Conservation (phyloP, 2,888 invertebrate species). For the Plagiodera versicolora region DNA sequence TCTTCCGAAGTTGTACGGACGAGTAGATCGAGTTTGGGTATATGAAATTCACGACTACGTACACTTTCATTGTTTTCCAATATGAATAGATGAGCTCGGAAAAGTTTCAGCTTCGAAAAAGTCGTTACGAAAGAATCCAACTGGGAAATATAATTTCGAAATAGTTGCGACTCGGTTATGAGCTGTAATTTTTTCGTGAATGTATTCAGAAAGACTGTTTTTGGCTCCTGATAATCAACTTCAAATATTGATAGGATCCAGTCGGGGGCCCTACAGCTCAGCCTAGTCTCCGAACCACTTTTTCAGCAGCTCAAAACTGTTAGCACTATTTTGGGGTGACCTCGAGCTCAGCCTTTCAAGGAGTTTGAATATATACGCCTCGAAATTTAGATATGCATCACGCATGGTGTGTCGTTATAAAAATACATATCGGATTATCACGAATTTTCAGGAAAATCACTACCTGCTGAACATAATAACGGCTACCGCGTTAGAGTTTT, state of each 20-base stretch:
- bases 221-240: too few species aligned
- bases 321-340: neutral
- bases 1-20: neutral
- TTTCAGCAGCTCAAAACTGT: too few species aligned
- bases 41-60: slow-evolving; percentile 19
- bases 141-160: neutral
- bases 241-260: too few species aligned
- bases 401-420: slow-evolving; percentile 33
- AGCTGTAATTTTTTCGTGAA: too few species aligned
- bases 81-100: slow-evolving; percentile 17
- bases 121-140: neutral
- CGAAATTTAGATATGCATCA: slow-evolving; percentile 31
- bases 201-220: too few species aligned
- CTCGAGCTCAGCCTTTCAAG: slow-evolving; percentile 8
- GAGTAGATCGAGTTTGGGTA: slow-evolving; percentile 8
- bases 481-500: slow-evolving; percentile 9
- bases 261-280: too few species aligned
- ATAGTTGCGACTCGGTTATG: too few species aligned
- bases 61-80: slow-evolving; percentile 20
- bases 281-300: too few species aligned
- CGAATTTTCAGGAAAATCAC: slow-evolving; percentile 32
- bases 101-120: neutral
- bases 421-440: slow-evolving; percentile 38
- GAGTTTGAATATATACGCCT: slow-evolving; percentile 18
- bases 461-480: slow-evolving; percentile 18